Evolutionary conservation across 1,140 invertebrate species (phyloP).

Genomic region (Achroia grisella): DNA sequence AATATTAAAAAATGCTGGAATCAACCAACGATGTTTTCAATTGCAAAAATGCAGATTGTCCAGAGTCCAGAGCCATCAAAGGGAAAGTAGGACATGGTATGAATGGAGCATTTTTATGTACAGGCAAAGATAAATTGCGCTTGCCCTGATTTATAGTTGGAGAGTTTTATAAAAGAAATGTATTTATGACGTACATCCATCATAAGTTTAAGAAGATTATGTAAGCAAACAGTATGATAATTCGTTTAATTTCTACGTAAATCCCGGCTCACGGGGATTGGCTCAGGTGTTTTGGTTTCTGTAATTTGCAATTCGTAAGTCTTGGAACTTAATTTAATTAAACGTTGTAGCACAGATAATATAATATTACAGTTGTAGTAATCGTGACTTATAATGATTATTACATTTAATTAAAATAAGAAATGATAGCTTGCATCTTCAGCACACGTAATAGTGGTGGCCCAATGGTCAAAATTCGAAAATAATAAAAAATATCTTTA

Average conservation of each 20-base stretch:
- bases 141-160: slow-evolving; percentile 46
- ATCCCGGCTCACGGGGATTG: not conserved
- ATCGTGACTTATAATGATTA: too few species aligned
- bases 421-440: too few species aligned
- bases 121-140: slow-evolving; percentile 40
- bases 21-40: too few species aligned
- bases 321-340: not conserved
- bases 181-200: slow-evolving; percentile 29
- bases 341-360: not conserved
- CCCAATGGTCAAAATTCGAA: too few species aligned
- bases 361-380: too few species aligned
- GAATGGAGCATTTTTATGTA: not conserved
- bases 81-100: not conserved
- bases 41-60: not conserved
- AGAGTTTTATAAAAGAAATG: slow-evolving; percentile 30
- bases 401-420: too few species aligned
- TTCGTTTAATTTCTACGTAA: slow-evolving; percentile 1
- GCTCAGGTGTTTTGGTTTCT: not conserved
- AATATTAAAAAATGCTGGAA: too few species aligned
- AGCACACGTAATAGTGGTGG: too few species aligned
- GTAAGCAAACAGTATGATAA: not conserved
- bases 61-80: not conserved
- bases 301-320: not conserved
- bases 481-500: too few species aligned
- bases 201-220: slow-evolving; percentile 23